These are phyloP conservation scores for Callipepla squamata DNA, from an alignment of 2,113 vertebrate genomes.

Conservation along the genomic window DNA sequence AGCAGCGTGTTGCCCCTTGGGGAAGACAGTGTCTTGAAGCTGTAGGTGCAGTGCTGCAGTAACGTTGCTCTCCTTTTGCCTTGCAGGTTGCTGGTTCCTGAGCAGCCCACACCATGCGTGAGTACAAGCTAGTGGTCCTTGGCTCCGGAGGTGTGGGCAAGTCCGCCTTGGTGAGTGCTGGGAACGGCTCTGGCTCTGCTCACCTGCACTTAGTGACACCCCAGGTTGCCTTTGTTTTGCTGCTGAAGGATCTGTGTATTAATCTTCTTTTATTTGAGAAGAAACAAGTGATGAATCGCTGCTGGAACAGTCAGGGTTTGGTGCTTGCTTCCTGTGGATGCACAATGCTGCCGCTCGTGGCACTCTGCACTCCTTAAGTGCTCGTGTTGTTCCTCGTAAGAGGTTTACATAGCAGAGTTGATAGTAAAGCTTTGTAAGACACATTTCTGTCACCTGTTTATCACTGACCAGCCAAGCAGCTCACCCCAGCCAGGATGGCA, in stretches of 20 bases:
- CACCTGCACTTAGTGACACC: fast-evolving
- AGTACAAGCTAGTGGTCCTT: constrained; percentile 99
- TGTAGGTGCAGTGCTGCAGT: neutral
- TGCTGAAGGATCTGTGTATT: neutral
- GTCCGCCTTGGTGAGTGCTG: constrained; percentile 95
- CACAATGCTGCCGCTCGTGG: neutral
- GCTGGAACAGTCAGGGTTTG: neutral
- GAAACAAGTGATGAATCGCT: neutral
- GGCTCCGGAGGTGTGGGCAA: constrained; percentile 99
- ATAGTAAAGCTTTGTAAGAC: neutral
- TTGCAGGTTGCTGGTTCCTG: constrained; percentile 84
- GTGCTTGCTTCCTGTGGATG: neutral
- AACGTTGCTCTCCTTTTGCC: constrained; percentile 24
- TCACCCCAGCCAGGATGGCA: neutral
- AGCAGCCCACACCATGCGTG: constrained; percentile 95
- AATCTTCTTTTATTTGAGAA: neutral
- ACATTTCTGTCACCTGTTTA: neutral
- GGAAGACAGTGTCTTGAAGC: neutral
- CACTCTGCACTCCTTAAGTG: constrained; percentile 12
- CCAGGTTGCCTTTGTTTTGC: fast-evolving
- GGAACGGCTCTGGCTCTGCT: neutral
- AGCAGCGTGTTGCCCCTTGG: fast-evolving
- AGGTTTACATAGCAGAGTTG: neutral
- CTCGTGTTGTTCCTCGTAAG: neutral
- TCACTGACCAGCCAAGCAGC: constrained; percentile 4